Evolutionary conservation across 2,113 vertebrate genomes (phyloP), one percentile per base, ranked within the genome.

Genomic region (Amphiprion percula): DNA sequence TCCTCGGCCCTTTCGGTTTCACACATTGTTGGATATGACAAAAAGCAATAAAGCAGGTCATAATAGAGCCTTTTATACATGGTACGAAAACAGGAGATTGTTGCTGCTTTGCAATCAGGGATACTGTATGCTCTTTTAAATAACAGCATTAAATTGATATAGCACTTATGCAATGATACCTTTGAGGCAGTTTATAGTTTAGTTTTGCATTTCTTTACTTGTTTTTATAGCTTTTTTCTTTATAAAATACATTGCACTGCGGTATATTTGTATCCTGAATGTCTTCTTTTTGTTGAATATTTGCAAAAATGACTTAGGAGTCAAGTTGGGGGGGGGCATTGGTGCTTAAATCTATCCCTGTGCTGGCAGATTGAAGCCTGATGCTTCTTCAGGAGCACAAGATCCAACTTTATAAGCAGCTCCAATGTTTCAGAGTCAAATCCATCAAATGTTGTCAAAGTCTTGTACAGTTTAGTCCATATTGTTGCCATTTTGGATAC

Each of bases 401-500:
- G 59, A 16, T 68, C 66, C 61, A 68, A 65, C 71, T 80, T 83
- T 75, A 37, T 14, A 75, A 75, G 54, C 58, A 44, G 59, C 39
- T 60, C 68, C 79, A 64, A 79, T 66, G 44, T 77, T 83, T 79
- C 37, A 26, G 26, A 26, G 26, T 26, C 26, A 26, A 26, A 26
- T 26, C 26, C 26, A 26, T 26, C 26, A 87, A 88, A 88, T 64
- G 73, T 84, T 85, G 81, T 80, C 86, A 88, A 85, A 91, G 84
- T 88, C 83, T 89, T 66, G 61, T 74, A 75, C 87, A 80, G 88
- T 87, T 80, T 63, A 71, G 60, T 87, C 80, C 83, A 87, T 86
- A 83, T 74, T 84, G 81, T 79, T 88, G 70, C 88, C 67, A 63
- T 88, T 91, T 83, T 67, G 70, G 84, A 91, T 90, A 93, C 92